These are phyloP conservation scores for Dryobates pubescens DNA, from an alignment of 2,797 vertebrate genomes.

Conservation along the genomic window DNA sequence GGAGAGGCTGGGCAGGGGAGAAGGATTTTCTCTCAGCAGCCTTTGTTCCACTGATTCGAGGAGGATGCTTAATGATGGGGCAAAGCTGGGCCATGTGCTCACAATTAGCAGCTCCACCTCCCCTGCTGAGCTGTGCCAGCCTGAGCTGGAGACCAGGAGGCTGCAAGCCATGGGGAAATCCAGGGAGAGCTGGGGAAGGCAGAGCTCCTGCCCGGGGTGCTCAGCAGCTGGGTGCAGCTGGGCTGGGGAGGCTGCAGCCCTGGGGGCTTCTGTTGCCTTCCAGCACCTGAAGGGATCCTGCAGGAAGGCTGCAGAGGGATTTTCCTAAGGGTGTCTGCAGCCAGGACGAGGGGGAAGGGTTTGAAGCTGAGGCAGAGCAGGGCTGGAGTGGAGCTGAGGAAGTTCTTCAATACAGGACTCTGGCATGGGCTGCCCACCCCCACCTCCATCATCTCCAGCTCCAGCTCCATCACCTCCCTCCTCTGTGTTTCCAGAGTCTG, in stretches of 20 bases:
- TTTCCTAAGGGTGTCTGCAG: too few species aligned
- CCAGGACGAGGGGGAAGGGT: too few species aligned
- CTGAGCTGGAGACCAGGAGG: background rate
- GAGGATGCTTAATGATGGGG: background rate
- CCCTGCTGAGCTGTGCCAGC: background rate
- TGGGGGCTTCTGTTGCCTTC: too few species aligned
- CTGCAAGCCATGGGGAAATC: background rate
- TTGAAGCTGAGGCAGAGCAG: too few species aligned
- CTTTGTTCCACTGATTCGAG: slow-evolving; percentile 3
- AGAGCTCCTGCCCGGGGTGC: background rate
- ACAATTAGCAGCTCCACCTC: background rate
- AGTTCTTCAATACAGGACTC: too few species aligned
- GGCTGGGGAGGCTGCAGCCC: background rate
- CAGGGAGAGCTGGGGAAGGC: background rate
- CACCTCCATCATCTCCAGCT: background rate
- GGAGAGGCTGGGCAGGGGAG: background rate
- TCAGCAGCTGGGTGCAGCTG: background rate
- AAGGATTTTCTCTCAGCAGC: background rate
- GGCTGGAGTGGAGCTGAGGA: too few species aligned
- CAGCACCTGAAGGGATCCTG: too few species aligned
- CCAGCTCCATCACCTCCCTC: background rate
- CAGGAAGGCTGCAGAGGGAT: too few species aligned
- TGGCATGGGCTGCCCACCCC: too few species aligned
- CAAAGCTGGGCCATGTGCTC: background rate
- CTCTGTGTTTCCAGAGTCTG: background rate